Base-by-base conservation (phyloP, 1,140 invertebrate genomes). In the Diuraphis noxia region DNA sequence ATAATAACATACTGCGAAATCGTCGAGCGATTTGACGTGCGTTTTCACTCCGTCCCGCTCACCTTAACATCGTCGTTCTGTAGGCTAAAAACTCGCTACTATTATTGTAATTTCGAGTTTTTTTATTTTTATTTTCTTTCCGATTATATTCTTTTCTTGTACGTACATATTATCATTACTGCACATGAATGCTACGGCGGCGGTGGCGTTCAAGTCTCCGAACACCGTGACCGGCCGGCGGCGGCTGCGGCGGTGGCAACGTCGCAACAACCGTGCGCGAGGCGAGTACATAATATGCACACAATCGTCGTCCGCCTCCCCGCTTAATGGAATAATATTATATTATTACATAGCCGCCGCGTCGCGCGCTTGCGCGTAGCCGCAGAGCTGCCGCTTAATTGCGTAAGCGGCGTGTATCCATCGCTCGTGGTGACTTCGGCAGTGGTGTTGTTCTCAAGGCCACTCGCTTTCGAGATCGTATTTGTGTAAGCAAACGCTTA, bases 201-300 rank as follows among this genome's bases (percentile, higher is more conserved):
- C 30, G 43, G 85, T 72, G 49, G 88, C 92, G 72, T 82, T 88
- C 88, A 81, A 87, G 91, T 85, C 91, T 92, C 91, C 91, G 91
- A 10, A 52, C 91, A 77, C 81, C 91, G 56, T 85, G 49, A 87
- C 52, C 79, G 79, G 85, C 84, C 88, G 88, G 82, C 63, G 30
- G 81, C 82, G 46, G 52, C 82, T 19, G 72, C 92, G 40, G 56
- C 49, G 46, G 1, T 38, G 89, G 84, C 91, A 92, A 86, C 91
- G 81, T 92, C 91, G 91, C 91, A 92, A 85, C 91, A 91, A 91
- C 85, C 85, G 85, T 23, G 41, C 30, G n/a, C 88, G 3, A 72
- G 41, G 36, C 72, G 72, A 81, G 85, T 86, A 86, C 49, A 43
- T 43, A 43, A 84, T 84, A 86, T 86, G 46, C 79, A 84, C 79